A percentile compares a stretch with the other conserved stretches of the same genome.
Conservation (phyloP, 2,797 vertebrate species). For the Eulemur albifrons region DNA sequence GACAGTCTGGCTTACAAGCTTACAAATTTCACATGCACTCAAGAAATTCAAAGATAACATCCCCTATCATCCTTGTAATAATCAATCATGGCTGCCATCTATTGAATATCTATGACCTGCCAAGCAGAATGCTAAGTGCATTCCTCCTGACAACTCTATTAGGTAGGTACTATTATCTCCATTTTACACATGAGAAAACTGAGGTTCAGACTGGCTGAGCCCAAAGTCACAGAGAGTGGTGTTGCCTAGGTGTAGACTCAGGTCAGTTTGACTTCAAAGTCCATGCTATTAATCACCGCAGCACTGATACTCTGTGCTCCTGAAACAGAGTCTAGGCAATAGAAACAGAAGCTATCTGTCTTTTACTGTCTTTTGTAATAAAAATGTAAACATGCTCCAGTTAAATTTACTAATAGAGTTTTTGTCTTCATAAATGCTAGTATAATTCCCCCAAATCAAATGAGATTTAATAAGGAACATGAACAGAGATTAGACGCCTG, state of each 20-base stretch:
- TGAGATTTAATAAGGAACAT: conserved; percentile 3
- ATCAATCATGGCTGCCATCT: background rate
- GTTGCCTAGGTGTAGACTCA: background rate
- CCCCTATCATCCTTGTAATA: background rate
- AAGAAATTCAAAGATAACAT: background rate
- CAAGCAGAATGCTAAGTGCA: background rate
- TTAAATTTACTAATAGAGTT: background rate
- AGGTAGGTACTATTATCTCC: background rate
- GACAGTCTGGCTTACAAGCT: background rate
- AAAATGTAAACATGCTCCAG: conserved; percentile 26
- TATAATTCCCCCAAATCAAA: background rate
- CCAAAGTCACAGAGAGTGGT: background rate
- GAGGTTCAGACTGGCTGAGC: background rate
- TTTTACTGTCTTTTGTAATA: conserved; percentile 28
- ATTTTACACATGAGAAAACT: background rate
- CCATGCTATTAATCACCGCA: background rate
- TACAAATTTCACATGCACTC: background rate
- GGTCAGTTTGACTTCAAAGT: background rate
- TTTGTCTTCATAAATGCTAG: conserved; percentile 16
- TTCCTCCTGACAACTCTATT: background rate
- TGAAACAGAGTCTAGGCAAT: background rate
- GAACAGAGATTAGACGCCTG: background rate
- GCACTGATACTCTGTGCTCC: background rate
- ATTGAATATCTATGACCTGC: background rate
- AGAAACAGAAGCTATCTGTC: background rate